A percentile compares a stretch with the other conserved stretches of the same genome.
Evolutionary conservation across 2,797 vertebrate genomes (phyloP).

Genomic region (Danio jaintianensis): DNA sequence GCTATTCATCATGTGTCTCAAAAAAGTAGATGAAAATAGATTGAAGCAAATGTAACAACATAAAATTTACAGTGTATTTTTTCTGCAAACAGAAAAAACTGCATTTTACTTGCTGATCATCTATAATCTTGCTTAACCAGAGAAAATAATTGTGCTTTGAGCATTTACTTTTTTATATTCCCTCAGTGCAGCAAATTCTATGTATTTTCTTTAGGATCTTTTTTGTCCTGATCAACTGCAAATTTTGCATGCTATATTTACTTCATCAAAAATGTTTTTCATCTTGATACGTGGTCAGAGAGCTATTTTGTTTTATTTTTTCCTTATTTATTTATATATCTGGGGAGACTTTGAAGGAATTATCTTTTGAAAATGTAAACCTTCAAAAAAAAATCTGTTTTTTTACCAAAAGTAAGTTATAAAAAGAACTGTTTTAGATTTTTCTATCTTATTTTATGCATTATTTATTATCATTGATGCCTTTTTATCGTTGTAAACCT

Average conservation of each 20-base stretch:
- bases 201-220: background rate
- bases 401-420: no score
- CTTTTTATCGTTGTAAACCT: no score
- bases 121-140: background rate
- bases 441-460: no score
- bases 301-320: no score
- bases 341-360: no score
- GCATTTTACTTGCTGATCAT: background rate
- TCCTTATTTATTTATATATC: no score
- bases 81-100: background rate
- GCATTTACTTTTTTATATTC: background rate
- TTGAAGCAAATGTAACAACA: background rate
- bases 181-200: background rate
- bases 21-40: background rate
- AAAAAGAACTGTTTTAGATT: no score
- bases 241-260: no score
- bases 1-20: background rate
- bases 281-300: conserved; percentile 1
- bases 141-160: background rate
- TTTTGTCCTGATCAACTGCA: background rate
- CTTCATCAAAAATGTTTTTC: no score
- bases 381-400: no score
- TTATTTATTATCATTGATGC: no score
- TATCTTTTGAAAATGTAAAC: no score
- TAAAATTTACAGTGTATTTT: background rate